Base-by-base conservation (phyloP, 2,888 invertebrate genomes). In the Pandemis heparana region DNA sequence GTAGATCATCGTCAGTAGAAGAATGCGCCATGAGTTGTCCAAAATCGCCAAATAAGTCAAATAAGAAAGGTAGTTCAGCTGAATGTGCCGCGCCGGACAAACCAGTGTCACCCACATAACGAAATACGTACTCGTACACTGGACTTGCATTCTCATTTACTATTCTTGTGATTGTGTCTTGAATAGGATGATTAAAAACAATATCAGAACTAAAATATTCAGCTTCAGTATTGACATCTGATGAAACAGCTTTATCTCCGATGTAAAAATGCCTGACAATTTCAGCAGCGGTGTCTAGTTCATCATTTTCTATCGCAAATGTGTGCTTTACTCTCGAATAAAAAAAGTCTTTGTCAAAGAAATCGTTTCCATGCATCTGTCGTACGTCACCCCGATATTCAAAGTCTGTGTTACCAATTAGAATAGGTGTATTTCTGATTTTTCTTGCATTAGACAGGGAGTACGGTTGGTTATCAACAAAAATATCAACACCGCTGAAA, bases 121-220 rank as follows among this genome's bases (percentile, higher is more conserved):
- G 87, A 60, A 92, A 94, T 75, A 91, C 78, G 75, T 92, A 93
- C 78, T 89, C 82, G 74, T 89, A 94, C 16, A 93, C 77, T 6
- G 88, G 84, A 16, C 82, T 84, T 18, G 89, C 90, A 66, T 86
- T 84, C 77, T 92, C 90, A 65, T 84, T 84, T 5, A 92, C 75
- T 53, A 93, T 78, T 60, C 82, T 85, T 12, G 81, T 81, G 10
- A 92, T 82, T 10, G 87, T 85, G 82, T 91, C 86, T 74, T 92
- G 86, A 5, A 87, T 79, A 23, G 94, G 94, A 78, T 94, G 91
- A 70, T 89, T 88, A 48, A 83, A 86, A 51, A 85, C 79, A 75
- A 92, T 89, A 79, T 94, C 94, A 3, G 94, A 89, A 77, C 89
- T 88, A 71, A 92, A 93, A 38, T 86, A 81, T 77, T 85, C 82